phyloP scores from a whole-genome alignment of 1,140 invertebrate genomes.

The Mactra quadrangularis region DNA sequence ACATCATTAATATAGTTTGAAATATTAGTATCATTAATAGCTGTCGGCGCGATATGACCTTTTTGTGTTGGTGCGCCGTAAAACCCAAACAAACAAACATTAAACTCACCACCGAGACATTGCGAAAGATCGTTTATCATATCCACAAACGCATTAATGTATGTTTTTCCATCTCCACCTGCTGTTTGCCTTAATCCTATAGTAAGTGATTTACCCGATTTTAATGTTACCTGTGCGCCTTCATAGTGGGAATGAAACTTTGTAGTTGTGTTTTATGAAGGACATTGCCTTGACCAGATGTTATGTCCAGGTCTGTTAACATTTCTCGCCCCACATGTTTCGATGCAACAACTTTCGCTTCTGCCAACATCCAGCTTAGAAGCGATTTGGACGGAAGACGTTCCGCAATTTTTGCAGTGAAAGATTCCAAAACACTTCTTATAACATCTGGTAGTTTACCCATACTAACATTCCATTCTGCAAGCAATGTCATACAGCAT shows the following conservation, averaged over 20 bases:
- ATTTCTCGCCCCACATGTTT: constrained; percentile 12
- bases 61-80: too few species aligned
- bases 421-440: neutral
- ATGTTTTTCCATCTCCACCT: constrained; percentile 27
- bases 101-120: neutral
- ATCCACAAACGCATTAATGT: constrained; percentile 20
- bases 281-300: neutral
- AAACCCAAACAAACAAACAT: too few species aligned
- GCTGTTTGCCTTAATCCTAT: neutral
- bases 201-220: neutral
- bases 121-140: neutral
- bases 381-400: constrained; percentile 6
- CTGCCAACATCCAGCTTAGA: neutral
- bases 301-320: neutral
- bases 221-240: constrained; percentile 7
- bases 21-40: too few species aligned
- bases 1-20: too few species aligned
- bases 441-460: constrained; percentile 5
- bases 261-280: constrained; percentile 25
- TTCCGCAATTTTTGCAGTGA: constrained; percentile 8
- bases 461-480: constrained; percentile 9
- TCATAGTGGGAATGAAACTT: constrained; percentile 21
- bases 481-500: constrained; percentile 7
- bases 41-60: too few species aligned
- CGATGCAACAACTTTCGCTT: constrained; percentile 3